Base-by-base conservation (phyloP, 2,888 invertebrate species). In the Ormia ochracea region DNA sequence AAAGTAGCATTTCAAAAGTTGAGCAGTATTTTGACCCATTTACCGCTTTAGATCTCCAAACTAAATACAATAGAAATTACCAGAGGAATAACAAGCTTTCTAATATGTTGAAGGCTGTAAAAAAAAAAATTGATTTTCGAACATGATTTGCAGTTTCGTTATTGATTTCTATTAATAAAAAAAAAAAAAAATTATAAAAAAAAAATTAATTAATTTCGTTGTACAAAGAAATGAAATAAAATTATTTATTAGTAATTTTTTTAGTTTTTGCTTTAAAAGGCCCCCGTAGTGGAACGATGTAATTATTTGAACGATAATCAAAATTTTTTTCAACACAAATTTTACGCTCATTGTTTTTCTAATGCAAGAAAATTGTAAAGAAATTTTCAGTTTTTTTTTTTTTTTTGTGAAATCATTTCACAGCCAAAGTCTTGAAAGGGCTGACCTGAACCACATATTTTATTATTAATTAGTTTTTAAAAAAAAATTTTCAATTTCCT, bases 401-500 rank as follows among this genome's bases (percentile, higher is more conserved):
- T 6, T 50, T 33, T n/a, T 33, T n/a, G n/a, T n/a, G n/a, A n/a
- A 26, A 23, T 41, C 33, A 65, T 72, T 61, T 66, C 38, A 65
- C 58, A 59, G 65, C 58, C 61, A 73, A 48, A 21, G 33, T 4
- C 12, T 23, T 9, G n/a, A 58, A 26, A 17, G 19, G 31, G 59
- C 63, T 80, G 76, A 76, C 70, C 72, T 76, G 72, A 56, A 72
- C 72, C 56, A 75, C 52, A 73, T 63, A 14, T n/a, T n/a, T n/a
- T n/a, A 72, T 80, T 61, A 76, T 76, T 76, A 80, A 80, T 80
- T 72, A 56, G 36, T 76, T 80, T 80, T 76, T n/a, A n/a, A n/a
- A 72, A 80, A 80, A 80, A 56, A 76, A 76, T 72, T 76, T 80
- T 80, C 80, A 72, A 80, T 76, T 80, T 80, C 76, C 80, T 76